These are phyloP conservation scores for Antechinus stuartii DNA, from an alignment of 2,113 vertebrate species.

Conservation along the genomic window DNA sequence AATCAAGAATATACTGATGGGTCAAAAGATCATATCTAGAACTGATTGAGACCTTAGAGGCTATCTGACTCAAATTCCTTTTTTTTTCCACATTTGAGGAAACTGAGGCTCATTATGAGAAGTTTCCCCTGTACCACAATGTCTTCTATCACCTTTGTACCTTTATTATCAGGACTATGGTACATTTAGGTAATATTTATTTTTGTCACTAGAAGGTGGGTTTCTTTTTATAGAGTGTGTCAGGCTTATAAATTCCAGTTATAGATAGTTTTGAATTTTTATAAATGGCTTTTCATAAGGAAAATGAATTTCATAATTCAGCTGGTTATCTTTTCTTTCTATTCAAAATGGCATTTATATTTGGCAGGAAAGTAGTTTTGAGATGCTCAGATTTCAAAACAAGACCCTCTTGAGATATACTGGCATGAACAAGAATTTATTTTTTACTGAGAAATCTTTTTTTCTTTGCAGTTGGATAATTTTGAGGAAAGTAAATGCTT, in stretches of 20 bases:
- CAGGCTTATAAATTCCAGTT: neutral
- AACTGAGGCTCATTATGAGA: neutral
- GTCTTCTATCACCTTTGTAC: neutral
- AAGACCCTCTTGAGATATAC: neutral
- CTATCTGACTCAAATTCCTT: neutral
- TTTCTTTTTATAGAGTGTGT: neutral
- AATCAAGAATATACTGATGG: neutral
- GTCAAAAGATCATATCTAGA: neutral
- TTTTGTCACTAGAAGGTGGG: neutral
- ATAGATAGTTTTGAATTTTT: slow-evolving; percentile 12
- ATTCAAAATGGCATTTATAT: slow-evolving; percentile 31
- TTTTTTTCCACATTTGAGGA: neutral
- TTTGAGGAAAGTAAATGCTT: slow-evolving; percentile 17
- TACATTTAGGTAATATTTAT: neutral
- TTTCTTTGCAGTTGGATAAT: neutral
- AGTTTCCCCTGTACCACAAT: neutral
- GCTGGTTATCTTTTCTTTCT: slow-evolving; percentile 2
- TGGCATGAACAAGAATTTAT: neutral
- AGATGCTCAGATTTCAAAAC: neutral
- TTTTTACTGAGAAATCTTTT: neutral
- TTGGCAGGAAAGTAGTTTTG: neutral
- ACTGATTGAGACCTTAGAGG: neutral
- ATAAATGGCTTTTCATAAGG: slow-evolving; percentile 35
- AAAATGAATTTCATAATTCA: slow-evolving; percentile 22
- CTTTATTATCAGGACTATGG: neutral